Evolutionary conservation across 92 coral and sea anemone genomes (phyloP), one percentile per base, ranked within the genome.

Genomic region (Ricordea florida): DNA sequence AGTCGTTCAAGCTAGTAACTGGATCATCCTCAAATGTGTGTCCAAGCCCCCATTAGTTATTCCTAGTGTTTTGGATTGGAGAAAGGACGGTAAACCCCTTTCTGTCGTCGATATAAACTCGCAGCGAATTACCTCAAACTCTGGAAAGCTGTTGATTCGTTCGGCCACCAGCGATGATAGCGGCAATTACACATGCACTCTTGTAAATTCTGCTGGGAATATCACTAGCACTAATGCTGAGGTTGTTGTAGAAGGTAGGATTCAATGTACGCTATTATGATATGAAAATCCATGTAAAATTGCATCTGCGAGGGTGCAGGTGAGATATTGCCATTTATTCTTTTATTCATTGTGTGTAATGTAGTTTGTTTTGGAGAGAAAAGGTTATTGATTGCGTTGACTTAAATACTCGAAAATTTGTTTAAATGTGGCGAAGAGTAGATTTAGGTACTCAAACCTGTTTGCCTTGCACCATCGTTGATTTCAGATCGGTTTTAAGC

Each of bases 31-130:
- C 20, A 57, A 11, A 0, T 82, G 92, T 27, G 65, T 64, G 5
- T 80, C 96, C 5, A 61, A 62, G 23, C 23, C 82, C 1, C 57
- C 66, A 15, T 45, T 18, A 13, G 34, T 65, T 9, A 41, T 69
- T 56, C 88, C 82, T 3, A 52, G 79, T 8, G 35, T 87, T 22
- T 9, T 20, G 5, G 93, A 85, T 75, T 94, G 97, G 97, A 28
- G 21, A 15, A 94, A 94, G 62, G 94, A 94, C 45, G 97, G 98
- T 2, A 43, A 85, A 58, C 88, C 85, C 6, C 59, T 91, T 6
- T 10, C 52, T 17, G 67, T 41, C 1, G 38, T 11, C 29, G 87
- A 79, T 31, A 43, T 67, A 7, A 27, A 1, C 53, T 74, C 81
- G 5, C 20, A 32, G 18, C 55, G 86, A 26, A 67, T 83, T 17